Percentiles rank a stretch among this genome's conserved stretches.
phyloP scores from a whole-genome alignment of 1,140 invertebrate genomes.

The Drosophila arawakana region DNA sequence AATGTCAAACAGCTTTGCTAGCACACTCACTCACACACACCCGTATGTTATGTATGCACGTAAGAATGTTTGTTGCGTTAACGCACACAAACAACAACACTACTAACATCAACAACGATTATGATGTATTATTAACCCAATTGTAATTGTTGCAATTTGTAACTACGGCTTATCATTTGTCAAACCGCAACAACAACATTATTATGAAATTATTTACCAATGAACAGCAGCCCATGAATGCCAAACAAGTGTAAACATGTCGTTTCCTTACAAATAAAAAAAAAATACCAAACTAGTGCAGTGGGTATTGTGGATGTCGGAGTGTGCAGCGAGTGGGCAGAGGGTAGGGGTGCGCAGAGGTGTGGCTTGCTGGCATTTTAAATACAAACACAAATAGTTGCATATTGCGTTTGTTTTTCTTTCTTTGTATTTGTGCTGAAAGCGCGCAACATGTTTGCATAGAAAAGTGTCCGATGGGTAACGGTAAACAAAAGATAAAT shows the following conservation, averaged over 20 bases:
- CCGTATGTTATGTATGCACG: background rate
- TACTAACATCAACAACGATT: conserved; percentile 1
- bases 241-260: conserved; percentile 69
- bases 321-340: too few relatives aligned
- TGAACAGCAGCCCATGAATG: conserved; percentile 79
- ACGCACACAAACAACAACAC: conserved; percentile 7
- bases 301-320: background rate
- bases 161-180: conserved; percentile 69
- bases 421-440: conserved; percentile 41
- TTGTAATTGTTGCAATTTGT: conserved; percentile 78
- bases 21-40: background rate
- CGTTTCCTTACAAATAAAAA: conserved; percentile 28
- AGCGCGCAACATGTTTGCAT: conserved; percentile 44
- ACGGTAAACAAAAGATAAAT: conserved; percentile 60
- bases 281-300: conserved; percentile 9
- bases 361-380: conserved; percentile 51
- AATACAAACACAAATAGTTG: conserved; percentile 78
- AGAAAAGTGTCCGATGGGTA: conserved; percentile 34
- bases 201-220: conserved; percentile 83
- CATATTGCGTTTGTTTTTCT: conserved; percentile 60
- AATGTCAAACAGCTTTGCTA: conserved; percentile 55
- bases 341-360: background rate
- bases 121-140: conserved; percentile 76
- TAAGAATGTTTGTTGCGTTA: conserved; percentile 13
- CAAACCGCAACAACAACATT: conserved; percentile 79